Percentiles rank a stretch among this genome's conserved stretches.
Conservation (phyloP, 2,888 invertebrate species). For the Drosophila meridiana region DNA sequence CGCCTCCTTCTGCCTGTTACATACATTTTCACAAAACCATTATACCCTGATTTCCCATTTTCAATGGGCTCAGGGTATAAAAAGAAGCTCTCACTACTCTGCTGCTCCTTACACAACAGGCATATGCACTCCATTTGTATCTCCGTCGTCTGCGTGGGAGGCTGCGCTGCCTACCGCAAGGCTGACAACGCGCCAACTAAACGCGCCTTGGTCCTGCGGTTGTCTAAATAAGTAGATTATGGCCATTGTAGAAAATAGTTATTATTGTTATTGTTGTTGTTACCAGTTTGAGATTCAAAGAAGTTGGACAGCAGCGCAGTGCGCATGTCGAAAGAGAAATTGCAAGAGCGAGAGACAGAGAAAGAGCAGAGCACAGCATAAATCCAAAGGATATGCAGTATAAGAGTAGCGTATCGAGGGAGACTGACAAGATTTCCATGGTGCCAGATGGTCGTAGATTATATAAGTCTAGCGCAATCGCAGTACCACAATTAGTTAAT, state of each 20-base stretch:
- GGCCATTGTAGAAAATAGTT: slow-evolving; percentile 26
- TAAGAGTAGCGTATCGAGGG: slow-evolving; percentile 32
- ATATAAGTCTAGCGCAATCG: slow-evolving; percentile 49
- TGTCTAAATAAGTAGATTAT: slow-evolving; percentile 58
- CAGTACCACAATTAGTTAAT: slow-evolving; percentile 1
- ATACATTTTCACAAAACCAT: too few relatives aligned
- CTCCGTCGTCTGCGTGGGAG: neutral
- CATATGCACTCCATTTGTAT: slow-evolving; percentile 30
- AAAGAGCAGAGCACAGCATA: slow-evolving; percentile 5
- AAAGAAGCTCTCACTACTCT: slow-evolving; percentile 39
- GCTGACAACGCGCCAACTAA: slow-evolving; percentile 71
- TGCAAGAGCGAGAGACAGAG: slow-evolving; percentile 4
- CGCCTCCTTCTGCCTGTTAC: too few relatives aligned
- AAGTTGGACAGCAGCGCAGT: slow-evolving; percentile 34
- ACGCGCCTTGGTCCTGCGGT: slow-evolving; percentile 65
- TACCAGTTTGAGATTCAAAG: slow-evolving; percentile 39
- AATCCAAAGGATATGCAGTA: slow-evolving; percentile 10
- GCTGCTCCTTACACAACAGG: slow-evolving; percentile 10
- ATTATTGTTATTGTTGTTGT: slow-evolving; percentile 24
- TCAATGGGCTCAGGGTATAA: too few relatives aligned
- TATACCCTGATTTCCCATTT: too few relatives aligned
- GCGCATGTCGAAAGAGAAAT: slow-evolving; percentile 40
- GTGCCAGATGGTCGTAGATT: slow-evolving; percentile 56
- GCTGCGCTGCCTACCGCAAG: slow-evolving; percentile 57
- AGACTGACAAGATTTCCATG: slow-evolving; percentile 10